phyloP scores from a whole-genome alignment of 2,888 invertebrate genomes.

The Melanostoma scalare region DNA sequence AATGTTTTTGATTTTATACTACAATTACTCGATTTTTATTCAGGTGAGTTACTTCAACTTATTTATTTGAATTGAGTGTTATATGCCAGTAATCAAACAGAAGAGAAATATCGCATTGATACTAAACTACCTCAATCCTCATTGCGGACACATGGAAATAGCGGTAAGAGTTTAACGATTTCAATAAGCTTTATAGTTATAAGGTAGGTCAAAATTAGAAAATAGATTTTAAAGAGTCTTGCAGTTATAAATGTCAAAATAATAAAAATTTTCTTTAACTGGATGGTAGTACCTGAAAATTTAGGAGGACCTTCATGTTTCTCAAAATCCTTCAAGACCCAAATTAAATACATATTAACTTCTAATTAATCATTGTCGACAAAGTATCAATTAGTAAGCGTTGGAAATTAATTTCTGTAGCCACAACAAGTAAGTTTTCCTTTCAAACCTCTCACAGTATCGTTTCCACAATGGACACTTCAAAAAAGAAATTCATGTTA shows the following conservation, averaged over 20 bases:
- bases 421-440: not conserved
- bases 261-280: no score
- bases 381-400: not conserved
- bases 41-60: slow-evolving; percentile 68
- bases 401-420: not conserved
- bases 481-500: slow-evolving; percentile 17
- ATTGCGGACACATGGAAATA: slow-evolving; percentile 68
- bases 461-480: slow-evolving; percentile 44
- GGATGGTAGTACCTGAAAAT: no score
- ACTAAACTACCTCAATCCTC: slow-evolving; percentile 67
- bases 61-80: not conserved
- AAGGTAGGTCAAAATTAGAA: no score
- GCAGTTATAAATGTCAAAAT: no score
- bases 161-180: slow-evolving; percentile 61
- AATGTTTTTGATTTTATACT: slow-evolving; percentile 74
- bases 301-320: no score
- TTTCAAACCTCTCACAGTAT: not conserved
- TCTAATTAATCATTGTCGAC: not conserved
- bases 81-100: slow-evolving; percentile 49
- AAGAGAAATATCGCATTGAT: slow-evolving; percentile 71
- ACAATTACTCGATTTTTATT: slow-evolving; percentile 72
- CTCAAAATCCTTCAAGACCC: no score
- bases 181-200: no score
- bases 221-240: no score
- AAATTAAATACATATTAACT: no score